phyloP scores from a whole-genome alignment of 1,140 invertebrate genomes.

The Plutomurus gul region DNA sequence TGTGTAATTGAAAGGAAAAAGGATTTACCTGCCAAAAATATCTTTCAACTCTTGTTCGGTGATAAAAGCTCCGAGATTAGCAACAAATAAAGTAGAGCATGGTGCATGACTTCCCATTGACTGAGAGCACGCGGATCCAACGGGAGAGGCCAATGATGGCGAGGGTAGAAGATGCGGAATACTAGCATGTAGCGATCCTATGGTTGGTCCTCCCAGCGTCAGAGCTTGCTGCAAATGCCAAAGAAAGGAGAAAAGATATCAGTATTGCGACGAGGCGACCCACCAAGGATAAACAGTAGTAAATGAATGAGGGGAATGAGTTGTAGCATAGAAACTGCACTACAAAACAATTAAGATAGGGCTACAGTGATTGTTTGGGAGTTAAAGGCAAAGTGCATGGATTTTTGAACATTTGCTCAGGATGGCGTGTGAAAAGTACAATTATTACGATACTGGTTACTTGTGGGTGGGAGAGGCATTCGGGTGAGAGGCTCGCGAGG shows the following conservation, averaged over 20 bases:
- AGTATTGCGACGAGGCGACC: background rate
- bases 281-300: background rate
- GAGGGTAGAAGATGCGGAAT: conserved; percentile 78
- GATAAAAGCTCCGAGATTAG: conserved; percentile 93
- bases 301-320: background rate
- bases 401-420: conserved; percentile 18
- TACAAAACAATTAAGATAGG: conserved; percentile 41
- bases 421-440: conserved; percentile 23
- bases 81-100: conserved; percentile 96
- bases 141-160: conserved; percentile 82
- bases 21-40: conserved; percentile 88
- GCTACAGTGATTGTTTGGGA: conserved; percentile 30
- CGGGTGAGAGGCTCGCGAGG: conserved; percentile 24
- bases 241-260: background rate
- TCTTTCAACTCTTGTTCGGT: conserved; percentile 97
- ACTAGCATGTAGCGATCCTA: conserved; percentile 76
- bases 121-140: conserved; percentile 77
- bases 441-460: conserved; percentile 27
- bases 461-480: conserved; percentile 27
- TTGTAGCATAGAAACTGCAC: conserved; percentile 35
- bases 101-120: conserved; percentile 69
- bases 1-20: conserved; percentile 53
- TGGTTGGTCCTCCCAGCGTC: conserved; percentile 60
- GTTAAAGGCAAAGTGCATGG: conserved; percentile 35
- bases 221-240: conserved; percentile 47